phyloP scores from a whole-genome alignment of 2,113 vertebrate genomes.

The Eurystomus gularis region DNA sequence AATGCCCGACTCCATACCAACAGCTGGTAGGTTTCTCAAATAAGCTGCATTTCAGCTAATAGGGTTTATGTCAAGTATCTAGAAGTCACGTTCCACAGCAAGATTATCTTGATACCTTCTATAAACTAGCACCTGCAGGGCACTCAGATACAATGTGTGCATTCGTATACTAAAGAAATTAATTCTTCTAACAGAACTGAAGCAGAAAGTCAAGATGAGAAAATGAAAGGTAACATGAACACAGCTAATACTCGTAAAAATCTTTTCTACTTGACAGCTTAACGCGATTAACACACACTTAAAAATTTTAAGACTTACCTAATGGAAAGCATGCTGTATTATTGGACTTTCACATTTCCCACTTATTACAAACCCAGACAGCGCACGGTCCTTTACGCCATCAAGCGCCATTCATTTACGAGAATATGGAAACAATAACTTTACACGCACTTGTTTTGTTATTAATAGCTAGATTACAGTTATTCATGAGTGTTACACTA shows the following conservation, averaged over 20 bases:
- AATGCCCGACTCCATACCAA: not conserved
- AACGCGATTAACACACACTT: not conserved
- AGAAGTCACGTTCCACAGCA: not conserved
- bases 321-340: not conserved
- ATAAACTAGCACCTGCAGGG: not conserved
- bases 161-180: not conserved
- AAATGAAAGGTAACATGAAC: not conserved
- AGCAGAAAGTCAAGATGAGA: not conserved
- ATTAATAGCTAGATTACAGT: fast-evolving
- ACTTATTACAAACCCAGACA: not conserved
- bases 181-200: not conserved
- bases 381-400: not conserved
- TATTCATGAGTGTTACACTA: not conserved
- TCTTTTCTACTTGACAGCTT: not conserved
- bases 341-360: not conserved
- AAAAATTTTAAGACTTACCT: not conserved
- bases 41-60: not conserved
- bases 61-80: not conserved
- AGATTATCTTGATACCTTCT: not conserved
- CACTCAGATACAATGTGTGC: not conserved
- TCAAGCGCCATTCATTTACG: fast-evolving
- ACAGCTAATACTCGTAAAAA: not conserved
- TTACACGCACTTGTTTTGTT: fast-evolving
- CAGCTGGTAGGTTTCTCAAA: not conserved
- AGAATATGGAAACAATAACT: not conserved